Evolutionary conservation across 2,888 invertebrate species (phyloP), one percentile per base, ranked within the genome.

Genomic region (Parnassius orleans): DNA sequence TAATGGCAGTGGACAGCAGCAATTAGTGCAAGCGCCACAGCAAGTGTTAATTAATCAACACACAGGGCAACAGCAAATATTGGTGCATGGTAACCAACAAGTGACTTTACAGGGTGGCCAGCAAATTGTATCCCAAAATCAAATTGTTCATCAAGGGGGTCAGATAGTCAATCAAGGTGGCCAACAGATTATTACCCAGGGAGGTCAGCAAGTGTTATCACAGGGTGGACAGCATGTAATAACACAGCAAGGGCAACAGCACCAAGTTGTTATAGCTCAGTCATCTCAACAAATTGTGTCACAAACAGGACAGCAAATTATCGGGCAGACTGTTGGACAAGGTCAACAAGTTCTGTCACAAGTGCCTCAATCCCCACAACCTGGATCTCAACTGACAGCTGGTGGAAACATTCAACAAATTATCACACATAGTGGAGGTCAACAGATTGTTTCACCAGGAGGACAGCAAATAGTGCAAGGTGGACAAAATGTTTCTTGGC

Each of bases 1-100:
- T 3, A 93, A 93, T 72, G 90, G 86, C 51, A 86, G 92, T 24
- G 90, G 93, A 1, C 92, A 92, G 63, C 92, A 92, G 54, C 92
- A 91, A 68, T 84, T 92, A 66, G 87, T 90, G 1, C 87, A 92
- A 72, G 92, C 86, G 47, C 92, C 93, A 42, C 93, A 93, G 67
- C 92, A 92, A 69, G 90, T 91, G n/a, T 68, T 91, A 50, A 90
- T 91, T 64, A 91, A 91, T 65, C 90, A 90, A 65, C 90, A 89
- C 63, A 86, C 88, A 1, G 90, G 90, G 0, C 91, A 92, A 58
- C 92, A 90, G 65, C 92, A 92, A 68, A 92, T 92, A 67, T 73
- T 92, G 53, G 90, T 92, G 51, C 92, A 92, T 73, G 90, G 91
- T 10, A 90, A 90, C 64, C 92, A 92, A 68, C 92, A 92, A 73